Conservation (phyloP, 2,797 vertebrate species). For the Pangasius sanitwongsei region DNA sequence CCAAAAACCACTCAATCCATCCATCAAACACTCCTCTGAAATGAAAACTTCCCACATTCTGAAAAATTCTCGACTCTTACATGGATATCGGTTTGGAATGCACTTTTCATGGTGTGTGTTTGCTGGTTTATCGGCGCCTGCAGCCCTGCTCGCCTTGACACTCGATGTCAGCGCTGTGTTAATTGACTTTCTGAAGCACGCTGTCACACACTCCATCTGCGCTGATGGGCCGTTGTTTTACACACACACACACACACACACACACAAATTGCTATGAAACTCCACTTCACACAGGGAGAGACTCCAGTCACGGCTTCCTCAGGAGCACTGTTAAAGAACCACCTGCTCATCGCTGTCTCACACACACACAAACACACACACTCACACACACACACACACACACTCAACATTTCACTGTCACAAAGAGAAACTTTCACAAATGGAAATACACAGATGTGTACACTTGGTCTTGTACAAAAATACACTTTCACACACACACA, state of each 20-base stretch:
- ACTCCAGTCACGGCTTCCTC: slow-evolving; percentile 23
- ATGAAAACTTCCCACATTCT: background rate
- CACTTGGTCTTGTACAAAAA: background rate
- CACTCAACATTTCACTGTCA: slow-evolving; percentile 23
- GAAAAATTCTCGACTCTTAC: slow-evolving; percentile 45
- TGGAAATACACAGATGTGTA: slow-evolving; percentile 12
- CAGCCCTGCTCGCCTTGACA: slow-evolving; percentile 68
- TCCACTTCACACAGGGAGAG: slow-evolving; percentile 28
- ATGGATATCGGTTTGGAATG: slow-evolving; percentile 64
- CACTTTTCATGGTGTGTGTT: slow-evolving; percentile 71
- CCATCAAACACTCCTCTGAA: background rate
- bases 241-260: slow-evolving; percentile 26
- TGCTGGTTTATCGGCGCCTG: slow-evolving; percentile 78
- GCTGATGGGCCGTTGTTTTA: slow-evolving; percentile 29
- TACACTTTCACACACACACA: slow-evolving; percentile 3
- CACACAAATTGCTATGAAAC: slow-evolving; percentile 26
- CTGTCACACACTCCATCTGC: slow-evolving; percentile 63
- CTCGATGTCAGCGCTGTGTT: slow-evolving; percentile 76
- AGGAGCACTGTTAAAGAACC: slow-evolving; percentile 20
- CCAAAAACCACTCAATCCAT: background rate
- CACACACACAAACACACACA: background rate
- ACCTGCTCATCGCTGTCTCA: slow-evolving; percentile 13
- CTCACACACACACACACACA: background rate
- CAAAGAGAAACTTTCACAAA: slow-evolving; percentile 11
- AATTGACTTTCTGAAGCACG: slow-evolving; percentile 78